A percentile compares a stretch with the other conserved stretches of the same genome.
phyloP scores from a whole-genome alignment of 2,888 invertebrate species.

The Orgyia antiqua region DNA sequence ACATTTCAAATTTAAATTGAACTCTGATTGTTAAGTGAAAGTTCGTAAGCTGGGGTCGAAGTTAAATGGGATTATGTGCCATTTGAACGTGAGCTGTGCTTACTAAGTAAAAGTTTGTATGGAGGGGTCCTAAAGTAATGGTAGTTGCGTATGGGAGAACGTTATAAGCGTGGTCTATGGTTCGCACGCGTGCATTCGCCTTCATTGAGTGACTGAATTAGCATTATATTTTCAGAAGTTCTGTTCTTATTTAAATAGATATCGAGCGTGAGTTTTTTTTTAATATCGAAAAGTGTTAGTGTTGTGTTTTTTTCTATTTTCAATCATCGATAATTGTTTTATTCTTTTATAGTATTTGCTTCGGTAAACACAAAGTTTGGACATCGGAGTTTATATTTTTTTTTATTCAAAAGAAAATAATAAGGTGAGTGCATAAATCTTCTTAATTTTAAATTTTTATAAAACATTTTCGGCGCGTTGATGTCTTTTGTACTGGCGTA shows the following conservation, averaged over 20 bases:
- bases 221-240: slow-evolving; percentile 27
- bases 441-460: slow-evolving; percentile 2
- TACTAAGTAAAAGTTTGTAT: slow-evolving; percentile 11
- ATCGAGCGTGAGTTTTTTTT: slow-evolving; percentile 31
- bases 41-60: slow-evolving; percentile 7
- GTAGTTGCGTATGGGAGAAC: slow-evolving; percentile 27
- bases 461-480: background rate
- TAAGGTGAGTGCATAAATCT: slow-evolving; percentile 28
- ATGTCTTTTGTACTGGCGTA: background rate
- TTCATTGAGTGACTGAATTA: slow-evolving; percentile 31
- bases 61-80: slow-evolving; percentile 5
- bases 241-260: slow-evolving; percentile 22
- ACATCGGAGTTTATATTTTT: background rate
- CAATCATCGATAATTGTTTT: slow-evolving; percentile 18
- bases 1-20: slow-evolving; percentile 16
- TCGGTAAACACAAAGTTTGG: slow-evolving; percentile 14
- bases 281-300: slow-evolving; percentile 24
- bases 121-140: slow-evolving; percentile 18
- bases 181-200: slow-evolving; percentile 35
- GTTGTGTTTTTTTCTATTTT: slow-evolving; percentile 19
- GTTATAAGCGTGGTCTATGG: slow-evolving; percentile 33
- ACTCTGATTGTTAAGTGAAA: slow-evolving; percentile 11
- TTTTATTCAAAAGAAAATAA: slow-evolving; percentile 14
- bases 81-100: slow-evolving; percentile 11
- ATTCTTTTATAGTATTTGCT: slow-evolving; percentile 28